Evolutionary conservation across 2,113 vertebrate species (phyloP).

Genomic region (Oryzias celebensis): DNA sequence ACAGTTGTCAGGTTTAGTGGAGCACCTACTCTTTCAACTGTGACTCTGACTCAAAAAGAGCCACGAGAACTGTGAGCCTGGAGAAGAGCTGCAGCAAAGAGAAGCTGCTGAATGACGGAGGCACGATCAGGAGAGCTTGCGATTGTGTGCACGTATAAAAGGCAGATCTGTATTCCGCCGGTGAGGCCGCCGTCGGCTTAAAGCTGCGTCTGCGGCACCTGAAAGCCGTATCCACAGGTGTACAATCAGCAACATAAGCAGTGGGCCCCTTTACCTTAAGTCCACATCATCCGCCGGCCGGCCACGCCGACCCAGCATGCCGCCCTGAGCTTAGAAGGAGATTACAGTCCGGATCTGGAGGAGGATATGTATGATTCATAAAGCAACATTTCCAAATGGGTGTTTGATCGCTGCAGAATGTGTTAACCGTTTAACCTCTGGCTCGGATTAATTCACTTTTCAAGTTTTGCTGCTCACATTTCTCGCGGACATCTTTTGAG

Average conservation of each 20-base stretch:
- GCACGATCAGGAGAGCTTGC: conserved; percentile 11
- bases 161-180: conserved; percentile 60
- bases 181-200: conserved; percentile 38
- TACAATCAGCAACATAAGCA: conserved; percentile 74
- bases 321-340: conserved; percentile 52
- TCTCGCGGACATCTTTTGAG: too few relatives aligned
- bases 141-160: conserved; percentile 26
- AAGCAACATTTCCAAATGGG: conserved; percentile 51
- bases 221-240: conserved; percentile 72
- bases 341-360: conserved; percentile 49
- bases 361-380: conserved; percentile 59
- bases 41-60: conserved; percentile 6
- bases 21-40: conserved; percentile 1
- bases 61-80: neutral
- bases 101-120: conserved; percentile 17
- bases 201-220: conserved; percentile 49
- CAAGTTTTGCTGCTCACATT: neutral
- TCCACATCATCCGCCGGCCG: conserved; percentile 64
- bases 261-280: conserved; percentile 63
- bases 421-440: conserved; percentile 53
- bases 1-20: neutral
- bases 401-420: conserved; percentile 24
- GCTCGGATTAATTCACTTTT: conserved; percentile 24
- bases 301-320: conserved; percentile 41
- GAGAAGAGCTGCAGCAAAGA: neutral